These are phyloP conservation scores for Enteromius argenteus DNA, from an alignment of 2,797 vertebrate species.

Conservation along the genomic window DNA sequence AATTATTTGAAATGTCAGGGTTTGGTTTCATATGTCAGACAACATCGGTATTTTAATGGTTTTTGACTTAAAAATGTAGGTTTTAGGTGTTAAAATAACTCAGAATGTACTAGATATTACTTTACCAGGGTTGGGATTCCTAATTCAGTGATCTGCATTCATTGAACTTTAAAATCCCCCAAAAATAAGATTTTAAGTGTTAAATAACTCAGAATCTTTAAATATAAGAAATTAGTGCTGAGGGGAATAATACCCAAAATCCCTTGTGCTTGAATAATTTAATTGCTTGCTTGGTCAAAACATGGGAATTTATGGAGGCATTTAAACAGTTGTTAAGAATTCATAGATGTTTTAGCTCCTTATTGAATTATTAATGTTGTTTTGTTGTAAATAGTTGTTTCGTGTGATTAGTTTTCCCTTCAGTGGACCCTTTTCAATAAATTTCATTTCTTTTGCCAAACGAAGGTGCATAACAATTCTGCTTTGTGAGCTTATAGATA, in stretches of 20 bases:
- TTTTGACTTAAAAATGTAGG: no score
- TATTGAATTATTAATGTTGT: slow-evolving; percentile 14
- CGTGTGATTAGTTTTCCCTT: not conserved
- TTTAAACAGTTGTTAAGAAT: slow-evolving; percentile 14
- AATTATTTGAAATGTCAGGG: not conserved
- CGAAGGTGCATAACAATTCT: not conserved
- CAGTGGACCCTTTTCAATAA: not conserved
- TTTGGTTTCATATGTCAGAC: not conserved
- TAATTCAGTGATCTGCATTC: not conserved
- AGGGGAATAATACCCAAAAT: not conserved
- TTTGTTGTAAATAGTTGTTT: slow-evolving; percentile 31
- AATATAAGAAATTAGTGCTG: not conserved
- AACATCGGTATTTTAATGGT: no score
- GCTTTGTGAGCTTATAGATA: not conserved
- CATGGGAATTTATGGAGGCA: not conserved
- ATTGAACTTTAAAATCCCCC: not conserved
- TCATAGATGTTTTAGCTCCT: not conserved
- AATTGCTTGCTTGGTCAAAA: slow-evolving; percentile 6
- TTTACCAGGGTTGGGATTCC: not conserved
- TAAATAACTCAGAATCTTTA: not conserved
- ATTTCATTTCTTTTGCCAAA: not conserved
- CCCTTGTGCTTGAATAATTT: slow-evolving; percentile 12
- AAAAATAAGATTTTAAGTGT: not conserved
- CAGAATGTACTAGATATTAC: not conserved
- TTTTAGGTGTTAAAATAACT: not conserved